These are phyloP conservation scores for Incurvaria masculella DNA, from an alignment of 2,888 invertebrate species.

Conservation along the genomic window DNA sequence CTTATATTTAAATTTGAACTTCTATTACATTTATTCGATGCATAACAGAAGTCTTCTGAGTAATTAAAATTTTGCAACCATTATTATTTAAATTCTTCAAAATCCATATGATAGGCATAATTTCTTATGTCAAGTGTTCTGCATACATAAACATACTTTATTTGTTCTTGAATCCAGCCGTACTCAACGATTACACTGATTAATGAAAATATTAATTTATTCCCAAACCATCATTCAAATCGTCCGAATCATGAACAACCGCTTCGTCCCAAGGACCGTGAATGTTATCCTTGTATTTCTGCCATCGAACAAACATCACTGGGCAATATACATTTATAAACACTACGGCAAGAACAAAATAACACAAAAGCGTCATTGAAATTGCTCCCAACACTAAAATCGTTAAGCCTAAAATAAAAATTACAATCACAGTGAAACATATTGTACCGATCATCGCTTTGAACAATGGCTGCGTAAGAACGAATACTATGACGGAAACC, in stretches of 20 bases:
- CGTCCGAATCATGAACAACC: conserved; percentile 63
- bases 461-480: conserved; percentile 80
- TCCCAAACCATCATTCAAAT: conserved; percentile 32
- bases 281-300: conserved; percentile 84
- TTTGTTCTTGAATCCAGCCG: too few species aligned
- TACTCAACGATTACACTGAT: too few species aligned
- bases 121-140: too few species aligned
- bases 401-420: conserved; percentile 49
- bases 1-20: too few species aligned
- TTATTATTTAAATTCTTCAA: too few species aligned
- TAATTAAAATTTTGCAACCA: too few species aligned
- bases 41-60: too few species aligned
- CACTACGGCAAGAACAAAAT: conserved; percentile 59
- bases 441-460: conserved; percentile 58
- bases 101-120: too few species aligned
- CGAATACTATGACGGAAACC: conserved; percentile 84
- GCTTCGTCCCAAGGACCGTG: conserved; percentile 99
- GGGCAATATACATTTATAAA: conserved; percentile 74
- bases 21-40: too few species aligned
- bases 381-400: conserved; percentile 51
- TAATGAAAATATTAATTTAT: background rate
- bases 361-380: conserved; percentile 54
- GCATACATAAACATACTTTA: too few species aligned
- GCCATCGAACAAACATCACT: conserved; percentile 69
- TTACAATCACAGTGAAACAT: conserved; percentile 50